Conservation (phyloP, 2,888 invertebrate species). For the Hanleya hanleyi region DNA sequence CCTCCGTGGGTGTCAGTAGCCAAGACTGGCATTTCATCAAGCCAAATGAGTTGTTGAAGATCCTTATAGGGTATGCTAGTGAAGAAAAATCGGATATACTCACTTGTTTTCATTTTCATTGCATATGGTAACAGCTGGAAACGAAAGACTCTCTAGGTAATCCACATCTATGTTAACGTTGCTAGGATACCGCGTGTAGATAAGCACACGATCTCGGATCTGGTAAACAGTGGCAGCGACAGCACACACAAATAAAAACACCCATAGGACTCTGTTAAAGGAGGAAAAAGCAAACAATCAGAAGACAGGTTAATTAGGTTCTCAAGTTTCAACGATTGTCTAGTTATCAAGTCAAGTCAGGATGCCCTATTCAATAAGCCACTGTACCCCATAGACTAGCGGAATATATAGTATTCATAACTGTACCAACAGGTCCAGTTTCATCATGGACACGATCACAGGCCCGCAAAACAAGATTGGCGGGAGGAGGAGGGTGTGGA, state of each 20-base stretch:
- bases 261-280: neutral
- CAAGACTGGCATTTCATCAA: too few relatives aligned
- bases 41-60: too few relatives aligned
- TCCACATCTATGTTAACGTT: conserved; percentile 11
- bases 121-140: conserved; percentile 12
- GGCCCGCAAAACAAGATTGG: too few relatives aligned
- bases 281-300: neutral
- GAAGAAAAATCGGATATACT: neutral
- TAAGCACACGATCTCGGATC: conserved; percentile 1
- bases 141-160: neutral
- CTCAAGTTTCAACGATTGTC: neutral
- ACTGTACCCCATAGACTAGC: too few relatives aligned
- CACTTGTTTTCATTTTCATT: conserved; percentile 11
- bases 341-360: too few relatives aligned
- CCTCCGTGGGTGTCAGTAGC: too few relatives aligned
- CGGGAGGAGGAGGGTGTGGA: too few relatives aligned
- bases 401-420: neutral
- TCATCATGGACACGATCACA: too few relatives aligned
- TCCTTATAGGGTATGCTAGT: too few relatives aligned
- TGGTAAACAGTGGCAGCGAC: conserved; percentile 2
- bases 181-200: conserved; percentile 11
- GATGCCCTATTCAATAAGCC: too few relatives aligned
- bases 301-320: neutral
- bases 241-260: conserved; percentile 5
- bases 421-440: too few relatives aligned